These are phyloP conservation scores for Peromyscus californicus DNA, from an alignment of 2,113 vertebrate genomes.

Conservation along the genomic window DNA sequence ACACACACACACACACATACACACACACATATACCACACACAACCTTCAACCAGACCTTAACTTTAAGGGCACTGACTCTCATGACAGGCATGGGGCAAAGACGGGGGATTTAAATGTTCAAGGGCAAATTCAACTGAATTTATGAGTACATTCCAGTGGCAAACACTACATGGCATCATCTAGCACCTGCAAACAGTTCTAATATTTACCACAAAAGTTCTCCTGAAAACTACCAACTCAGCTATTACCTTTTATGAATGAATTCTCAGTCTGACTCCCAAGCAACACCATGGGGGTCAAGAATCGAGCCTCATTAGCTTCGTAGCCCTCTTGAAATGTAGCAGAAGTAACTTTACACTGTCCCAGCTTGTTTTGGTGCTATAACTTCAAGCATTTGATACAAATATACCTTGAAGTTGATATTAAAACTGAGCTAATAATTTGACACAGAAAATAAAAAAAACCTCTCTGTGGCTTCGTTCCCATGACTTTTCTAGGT, in stretches of 20 bases:
- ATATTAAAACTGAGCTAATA: constrained; percentile 63
- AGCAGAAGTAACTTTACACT: constrained; percentile 37
- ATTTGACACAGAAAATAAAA: constrained; percentile 76
- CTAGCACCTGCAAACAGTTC: not conserved
- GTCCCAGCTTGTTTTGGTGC: constrained; percentile 77
- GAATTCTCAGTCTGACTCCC: not conserved
- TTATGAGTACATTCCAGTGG: not conserved
- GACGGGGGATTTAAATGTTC: not conserved
- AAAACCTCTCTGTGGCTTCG: constrained; percentile 75
- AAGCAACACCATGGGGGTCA: not conserved
- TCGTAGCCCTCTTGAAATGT: not conserved
- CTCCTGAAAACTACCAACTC: not conserved
- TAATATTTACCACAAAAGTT: constrained; percentile 14
- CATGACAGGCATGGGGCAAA: not conserved
- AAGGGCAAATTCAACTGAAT: not conserved
- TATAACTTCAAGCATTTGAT: constrained; percentile 63
- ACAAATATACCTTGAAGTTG: constrained; percentile 66
- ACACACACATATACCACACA: accelerated
- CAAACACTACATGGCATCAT: not conserved
- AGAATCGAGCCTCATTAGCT: not conserved
- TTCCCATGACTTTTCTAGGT: constrained; percentile 79
- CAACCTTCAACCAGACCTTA: not conserved
- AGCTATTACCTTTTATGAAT: not conserved
- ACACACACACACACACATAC: not conserved
- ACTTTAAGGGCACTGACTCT: not conserved